These are phyloP conservation scores for Setophaga coronata DNA, from an alignment of 2,113 vertebrate species.

Conservation along the genomic window DNA sequence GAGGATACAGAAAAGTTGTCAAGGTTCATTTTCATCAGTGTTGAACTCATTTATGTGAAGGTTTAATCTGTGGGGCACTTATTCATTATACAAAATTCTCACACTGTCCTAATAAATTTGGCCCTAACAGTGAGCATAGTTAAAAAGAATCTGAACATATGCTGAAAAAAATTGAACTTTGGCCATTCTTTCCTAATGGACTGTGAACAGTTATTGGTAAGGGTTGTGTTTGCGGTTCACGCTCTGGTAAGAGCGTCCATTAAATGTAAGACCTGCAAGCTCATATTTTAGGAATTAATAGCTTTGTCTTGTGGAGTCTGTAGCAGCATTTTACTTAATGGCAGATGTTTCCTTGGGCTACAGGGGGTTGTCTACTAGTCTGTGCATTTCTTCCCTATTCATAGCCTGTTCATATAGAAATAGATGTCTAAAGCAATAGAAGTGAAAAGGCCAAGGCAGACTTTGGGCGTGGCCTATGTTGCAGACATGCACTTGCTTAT, in stretches of 20 bases:
- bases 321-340: background rate
- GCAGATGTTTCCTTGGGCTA: background rate
- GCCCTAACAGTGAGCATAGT: background rate
- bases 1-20: background rate
- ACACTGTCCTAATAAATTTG: background rate
- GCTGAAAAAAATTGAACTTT: background rate
- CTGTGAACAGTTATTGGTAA: background rate
- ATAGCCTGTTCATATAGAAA: background rate
- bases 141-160: background rate
- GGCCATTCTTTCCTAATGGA: background rate
- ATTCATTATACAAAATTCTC: background rate
- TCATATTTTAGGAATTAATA: background rate
- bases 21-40: constrained; percentile 38
- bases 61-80: background rate
- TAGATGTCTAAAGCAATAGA: background rate
- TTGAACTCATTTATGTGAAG: background rate
- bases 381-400: background rate
- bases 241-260: background rate
- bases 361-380: background rate
- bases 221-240: background rate
- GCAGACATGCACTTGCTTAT: background rate
- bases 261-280: background rate
- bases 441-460: background rate
- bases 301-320: background rate
- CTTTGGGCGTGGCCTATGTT: accelerated